phyloP scores from a whole-genome alignment of 2,113 vertebrate species.

The Agapornis roseicollis region DNA sequence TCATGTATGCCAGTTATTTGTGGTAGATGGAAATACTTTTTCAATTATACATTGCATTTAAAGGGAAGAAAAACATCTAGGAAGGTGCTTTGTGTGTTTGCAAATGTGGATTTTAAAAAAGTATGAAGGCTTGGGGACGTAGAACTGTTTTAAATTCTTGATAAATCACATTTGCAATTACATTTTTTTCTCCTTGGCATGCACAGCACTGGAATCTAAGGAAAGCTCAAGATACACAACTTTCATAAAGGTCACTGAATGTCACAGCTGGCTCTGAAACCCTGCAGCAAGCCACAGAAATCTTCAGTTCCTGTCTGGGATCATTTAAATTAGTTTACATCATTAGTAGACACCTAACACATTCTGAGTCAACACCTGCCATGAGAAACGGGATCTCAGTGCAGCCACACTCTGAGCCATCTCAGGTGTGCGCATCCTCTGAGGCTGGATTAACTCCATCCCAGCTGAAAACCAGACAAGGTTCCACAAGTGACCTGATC shows the following conservation, averaged over 20 bases:
- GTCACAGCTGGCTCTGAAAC: not conserved
- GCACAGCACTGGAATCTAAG: not conserved
- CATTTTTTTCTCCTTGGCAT: rapidly evolving
- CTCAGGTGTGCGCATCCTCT: rapidly evolving
- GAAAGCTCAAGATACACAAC: not conserved
- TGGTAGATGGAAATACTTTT: not conserved
- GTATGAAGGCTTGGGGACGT: not conserved
- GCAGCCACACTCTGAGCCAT: no score
- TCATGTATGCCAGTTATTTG: not conserved
- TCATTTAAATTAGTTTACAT: not conserved
- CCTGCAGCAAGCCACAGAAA: not conserved
- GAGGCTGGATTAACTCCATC: not conserved
- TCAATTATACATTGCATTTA: not conserved
- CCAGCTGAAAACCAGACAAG: not conserved
- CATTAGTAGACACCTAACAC: not conserved
- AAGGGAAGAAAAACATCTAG: not conserved
- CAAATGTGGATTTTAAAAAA: not conserved
- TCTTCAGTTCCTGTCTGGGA: not conserved
- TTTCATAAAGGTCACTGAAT: not conserved
- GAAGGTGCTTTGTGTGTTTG: not conserved
- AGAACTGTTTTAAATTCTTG: not conserved
- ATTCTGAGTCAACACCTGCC: rapidly evolving
- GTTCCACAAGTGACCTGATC: not conserved
- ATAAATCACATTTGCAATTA: not conserved
- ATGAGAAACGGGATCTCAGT: rapidly evolving